Conservation (phyloP, 37 sponge, comb jelly and placozoan genomes). For the Ephydatia muelleri region DNA sequence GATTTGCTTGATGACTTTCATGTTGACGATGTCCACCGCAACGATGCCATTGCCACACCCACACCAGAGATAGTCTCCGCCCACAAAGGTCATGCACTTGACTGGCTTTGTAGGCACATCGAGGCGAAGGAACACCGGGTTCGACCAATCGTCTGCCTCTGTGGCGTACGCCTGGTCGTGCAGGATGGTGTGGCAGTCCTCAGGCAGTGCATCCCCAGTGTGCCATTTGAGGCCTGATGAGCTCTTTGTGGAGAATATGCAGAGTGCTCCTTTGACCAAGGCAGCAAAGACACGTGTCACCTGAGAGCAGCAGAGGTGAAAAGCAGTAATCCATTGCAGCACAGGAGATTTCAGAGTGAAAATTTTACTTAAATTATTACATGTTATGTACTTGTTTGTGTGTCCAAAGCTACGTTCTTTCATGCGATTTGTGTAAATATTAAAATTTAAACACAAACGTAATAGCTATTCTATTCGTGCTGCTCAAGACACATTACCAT, state of each 20-base stretch:
- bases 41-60: conserved; percentile 32
- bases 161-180: conserved; percentile 7
- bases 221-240: not conserved
- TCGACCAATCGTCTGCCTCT: conserved; percentile 47
- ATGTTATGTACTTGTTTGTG: too few relatives aligned
- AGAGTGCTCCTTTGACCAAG: conserved; percentile 35
- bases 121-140: conserved; percentile 34
- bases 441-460: too few relatives aligned
- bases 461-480: too few relatives aligned
- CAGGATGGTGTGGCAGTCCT: not conserved
- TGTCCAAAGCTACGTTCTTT: too few relatives aligned
- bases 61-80: too few relatives aligned
- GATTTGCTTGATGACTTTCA: conserved; percentile 18
- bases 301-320: too few relatives aligned
- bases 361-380: too few relatives aligned
- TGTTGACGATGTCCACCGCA: conserved; percentile 29
- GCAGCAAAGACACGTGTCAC: conserved; percentile 56
- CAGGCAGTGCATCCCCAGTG: conserved; percentile 27
- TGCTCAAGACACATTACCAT: too few relatives aligned
- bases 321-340: too few relatives aligned
- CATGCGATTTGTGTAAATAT: too few relatives aligned
- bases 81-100: conserved; percentile 40
- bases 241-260: conserved; percentile 33
- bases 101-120: conserved; percentile 13
- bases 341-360: too few relatives aligned